Percentiles rank a stretch among this genome's conserved stretches.
phyloP scores from a whole-genome alignment of 35 echinoderm and acorn worm species.

The Ophioderma brevispina region DNA sequence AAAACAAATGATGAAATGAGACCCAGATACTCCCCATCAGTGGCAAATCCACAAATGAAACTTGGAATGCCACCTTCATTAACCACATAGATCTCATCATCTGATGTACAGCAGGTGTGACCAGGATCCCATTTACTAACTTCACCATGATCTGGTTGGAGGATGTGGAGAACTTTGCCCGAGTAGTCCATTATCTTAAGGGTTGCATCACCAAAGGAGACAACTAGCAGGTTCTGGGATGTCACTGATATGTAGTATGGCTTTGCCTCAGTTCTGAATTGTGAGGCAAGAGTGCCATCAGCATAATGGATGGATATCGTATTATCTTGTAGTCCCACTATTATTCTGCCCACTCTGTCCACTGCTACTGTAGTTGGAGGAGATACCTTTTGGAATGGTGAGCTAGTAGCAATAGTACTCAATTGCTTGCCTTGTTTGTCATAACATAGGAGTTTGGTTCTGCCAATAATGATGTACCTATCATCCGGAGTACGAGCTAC shows the following conservation, averaged over 20 bases:
- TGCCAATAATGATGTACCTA: too few species aligned
- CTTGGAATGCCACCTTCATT: neutral
- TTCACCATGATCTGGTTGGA: neutral
- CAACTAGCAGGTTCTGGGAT: neutral
- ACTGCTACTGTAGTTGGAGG: neutral
- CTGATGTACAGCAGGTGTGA: neutral
- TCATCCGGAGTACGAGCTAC: too few species aligned
- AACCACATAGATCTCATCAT: neutral
- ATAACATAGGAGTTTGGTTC: too few species aligned
- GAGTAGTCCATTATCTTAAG: neutral
- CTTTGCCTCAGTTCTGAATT: neutral
- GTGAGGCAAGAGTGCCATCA: neutral
- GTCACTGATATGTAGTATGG: neutral
- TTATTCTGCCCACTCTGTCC: neutral
- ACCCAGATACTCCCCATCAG: neutral
- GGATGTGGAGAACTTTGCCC: neutral
- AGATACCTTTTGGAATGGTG: neutral
- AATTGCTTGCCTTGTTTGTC: too few species aligned
- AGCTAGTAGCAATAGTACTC: too few species aligned
- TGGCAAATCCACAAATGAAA: neutral
- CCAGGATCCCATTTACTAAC: neutral
- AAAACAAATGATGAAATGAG: too few species aligned
- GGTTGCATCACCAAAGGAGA: neutral
- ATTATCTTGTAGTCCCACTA: neutral
- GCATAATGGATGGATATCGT: neutral